Evolutionary conservation across 2,113 vertebrate species (phyloP), one percentile per base, ranked within the genome.

Genomic region (Entosphenus tridentatus): DNA sequence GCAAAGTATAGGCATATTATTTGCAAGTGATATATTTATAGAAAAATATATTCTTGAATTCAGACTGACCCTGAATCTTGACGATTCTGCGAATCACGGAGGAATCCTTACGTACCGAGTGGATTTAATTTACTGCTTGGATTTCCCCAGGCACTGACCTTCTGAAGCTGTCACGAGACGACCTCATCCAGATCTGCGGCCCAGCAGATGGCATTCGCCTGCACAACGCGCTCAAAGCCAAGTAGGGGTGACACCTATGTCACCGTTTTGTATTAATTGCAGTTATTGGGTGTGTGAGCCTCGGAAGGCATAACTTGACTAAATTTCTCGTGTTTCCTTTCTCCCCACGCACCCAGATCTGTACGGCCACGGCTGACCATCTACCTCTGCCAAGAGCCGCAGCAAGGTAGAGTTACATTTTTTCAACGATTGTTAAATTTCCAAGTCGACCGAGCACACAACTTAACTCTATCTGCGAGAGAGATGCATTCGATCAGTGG

Each of bases 101-200:
- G 2, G 13, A 57, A 62, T 62, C 18, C 62, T 70, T 59, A 70
- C 14, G 62, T 8, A 65, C 56, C 13, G 8, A 12, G 9, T 56
- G 18, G 55, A 17, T 14, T 55, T 55, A 16, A 70, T n/a, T 67
- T 11, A 17, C 2, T n/a, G 10, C 71, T 69, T 16, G 2, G 68
- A 67, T 78, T 68, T 69, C 56, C 75, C 55, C 70, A 93, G 89
- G 89, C 87, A 86, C 87, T 80, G 89, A 92, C 84, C 86, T 93
- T 82, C 74, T 93, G 77, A 93, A 90, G 78, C 77, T 93, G 78
- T 89, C 86, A 71, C 85, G 86, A 75, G 89, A 92, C 70, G 89
- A 93, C 76, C 80, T 93, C 76, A 84, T 93, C 75, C 86, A 93
- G 77, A 93, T 92, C 76, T 93, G 89, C 80, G 89, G 89, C 73